phyloP scores from a whole-genome alignment of 2,113 vertebrate genomes.

The Sylvietta virens region DNA sequence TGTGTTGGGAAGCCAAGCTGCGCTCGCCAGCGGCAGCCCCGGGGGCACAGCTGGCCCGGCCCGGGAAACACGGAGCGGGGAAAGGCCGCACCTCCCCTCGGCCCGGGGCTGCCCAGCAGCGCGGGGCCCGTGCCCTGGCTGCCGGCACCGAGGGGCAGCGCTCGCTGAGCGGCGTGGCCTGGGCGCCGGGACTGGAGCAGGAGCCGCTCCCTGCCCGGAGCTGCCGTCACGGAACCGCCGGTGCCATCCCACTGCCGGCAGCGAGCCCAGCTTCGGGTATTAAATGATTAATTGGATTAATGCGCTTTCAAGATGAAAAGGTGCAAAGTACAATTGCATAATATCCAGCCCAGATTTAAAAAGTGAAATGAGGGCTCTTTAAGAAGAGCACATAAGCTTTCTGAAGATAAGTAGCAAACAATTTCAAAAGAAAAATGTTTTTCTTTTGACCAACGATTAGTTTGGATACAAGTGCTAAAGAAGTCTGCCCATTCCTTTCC shows the following conservation, averaged over 20 bases:
- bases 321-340: background rate
- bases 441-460: background rate
- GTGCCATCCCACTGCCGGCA: background rate
- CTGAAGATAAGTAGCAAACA: background rate
- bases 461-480: background rate
- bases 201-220: fast-evolving
- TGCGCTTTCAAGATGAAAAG: background rate
- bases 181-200: background rate
- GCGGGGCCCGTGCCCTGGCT: background rate
- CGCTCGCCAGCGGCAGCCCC: background rate
- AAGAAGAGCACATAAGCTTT: background rate
- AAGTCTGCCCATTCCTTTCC: background rate
- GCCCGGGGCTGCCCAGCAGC: background rate
- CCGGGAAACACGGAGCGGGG: fast-evolving
- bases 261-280: background rate
- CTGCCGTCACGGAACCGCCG: fast-evolving
- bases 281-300: background rate
- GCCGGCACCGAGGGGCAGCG: fast-evolving
- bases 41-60: background rate
- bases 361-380: background rate
- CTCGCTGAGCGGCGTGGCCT: background rate
- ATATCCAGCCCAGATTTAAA: background rate
- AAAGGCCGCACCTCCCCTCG: fast-evolving
- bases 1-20: background rate
- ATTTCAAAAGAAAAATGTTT: background rate